These are phyloP conservation scores for Loris lydekkerianus DNA, from an alignment of 2,797 vertebrate genomes.

Conservation along the genomic window DNA sequence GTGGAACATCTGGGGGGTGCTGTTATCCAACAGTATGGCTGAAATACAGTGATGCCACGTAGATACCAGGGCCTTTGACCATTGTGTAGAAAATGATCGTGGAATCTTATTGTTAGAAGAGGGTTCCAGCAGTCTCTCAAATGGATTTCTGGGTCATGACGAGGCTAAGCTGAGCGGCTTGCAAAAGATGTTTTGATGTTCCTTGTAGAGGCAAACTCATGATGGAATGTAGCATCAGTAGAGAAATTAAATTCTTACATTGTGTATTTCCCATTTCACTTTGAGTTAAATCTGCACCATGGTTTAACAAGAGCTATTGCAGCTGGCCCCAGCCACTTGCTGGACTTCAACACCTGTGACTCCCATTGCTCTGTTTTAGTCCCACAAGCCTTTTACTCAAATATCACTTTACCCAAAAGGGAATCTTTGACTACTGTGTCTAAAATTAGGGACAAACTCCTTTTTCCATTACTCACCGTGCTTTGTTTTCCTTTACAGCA, in stretches of 20 bases:
- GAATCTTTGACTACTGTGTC: neutral
- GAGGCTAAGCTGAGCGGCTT: neutral
- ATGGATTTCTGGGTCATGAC: neutral
- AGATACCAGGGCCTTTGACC: neutral
- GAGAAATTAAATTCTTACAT: neutral
- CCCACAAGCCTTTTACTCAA: neutral
- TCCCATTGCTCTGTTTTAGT: neutral
- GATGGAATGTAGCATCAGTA: neutral
- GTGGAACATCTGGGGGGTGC: neutral
- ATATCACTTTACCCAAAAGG: neutral
- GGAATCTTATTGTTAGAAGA: neutral
- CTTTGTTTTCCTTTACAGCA: neutral
- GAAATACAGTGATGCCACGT: neutral
- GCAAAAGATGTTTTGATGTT: neutral
- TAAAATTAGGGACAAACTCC: fast-evolving
- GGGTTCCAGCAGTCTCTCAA: neutral
- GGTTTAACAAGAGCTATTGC: neutral
- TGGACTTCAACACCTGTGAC: neutral
- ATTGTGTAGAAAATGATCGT: neutral
- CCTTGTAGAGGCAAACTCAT: neutral
- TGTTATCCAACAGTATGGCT: neutral
- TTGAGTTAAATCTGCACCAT: neutral
- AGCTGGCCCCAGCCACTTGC: neutral
- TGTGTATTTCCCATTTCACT: neutral
- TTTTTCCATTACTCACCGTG: neutral